phyloP scores from a whole-genome alignment of 2,797 vertebrate genomes.

The Amblyopsis hoosieri region DNA sequence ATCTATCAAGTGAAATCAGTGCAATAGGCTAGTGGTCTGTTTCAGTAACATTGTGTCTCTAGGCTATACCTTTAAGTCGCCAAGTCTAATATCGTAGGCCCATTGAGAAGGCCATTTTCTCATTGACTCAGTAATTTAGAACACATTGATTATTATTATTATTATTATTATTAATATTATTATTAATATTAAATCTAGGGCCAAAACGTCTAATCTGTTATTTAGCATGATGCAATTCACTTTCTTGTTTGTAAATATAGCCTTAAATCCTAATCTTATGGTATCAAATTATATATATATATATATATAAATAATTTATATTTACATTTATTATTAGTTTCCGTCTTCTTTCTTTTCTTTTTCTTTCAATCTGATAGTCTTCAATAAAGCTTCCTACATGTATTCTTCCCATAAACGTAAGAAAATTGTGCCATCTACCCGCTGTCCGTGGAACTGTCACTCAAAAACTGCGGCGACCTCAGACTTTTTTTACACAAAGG shows the following conservation, averaged over 20 bases:
- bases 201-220: not conserved
- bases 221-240: not conserved
- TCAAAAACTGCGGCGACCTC: conserved; percentile 86
- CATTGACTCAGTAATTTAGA: conserved; percentile 1
- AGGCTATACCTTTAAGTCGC: not conserved
- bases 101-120: conserved; percentile 27
- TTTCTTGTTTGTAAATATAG: not conserved
- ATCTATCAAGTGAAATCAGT: conserved; percentile 88
- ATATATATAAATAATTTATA: not conserved
- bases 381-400: conserved; percentile 69
- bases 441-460: conserved; percentile 96
- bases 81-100: conserved; percentile 13
- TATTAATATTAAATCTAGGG: conserved; percentile 14
- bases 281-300: not conserved
- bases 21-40: conserved; percentile 74
- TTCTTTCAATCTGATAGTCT: conserved; percentile 82
- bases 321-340: not conserved
- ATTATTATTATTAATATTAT: conserved; percentile 15
- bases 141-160: conserved; percentile 3
- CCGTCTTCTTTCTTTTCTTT: not conserved
- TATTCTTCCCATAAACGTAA: conserved; percentile 93
- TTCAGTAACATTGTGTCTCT: too few species aligned
- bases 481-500: conserved; percentile 80
- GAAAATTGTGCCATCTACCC: conserved; percentile 99
- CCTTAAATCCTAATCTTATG: not conserved